A percentile compares a stretch with the other conserved stretches of the same genome.
These are phyloP conservation scores for Sesia apiformis DNA, from an alignment of 2,888 invertebrate genomes.

Conservation along the genomic window DNA sequence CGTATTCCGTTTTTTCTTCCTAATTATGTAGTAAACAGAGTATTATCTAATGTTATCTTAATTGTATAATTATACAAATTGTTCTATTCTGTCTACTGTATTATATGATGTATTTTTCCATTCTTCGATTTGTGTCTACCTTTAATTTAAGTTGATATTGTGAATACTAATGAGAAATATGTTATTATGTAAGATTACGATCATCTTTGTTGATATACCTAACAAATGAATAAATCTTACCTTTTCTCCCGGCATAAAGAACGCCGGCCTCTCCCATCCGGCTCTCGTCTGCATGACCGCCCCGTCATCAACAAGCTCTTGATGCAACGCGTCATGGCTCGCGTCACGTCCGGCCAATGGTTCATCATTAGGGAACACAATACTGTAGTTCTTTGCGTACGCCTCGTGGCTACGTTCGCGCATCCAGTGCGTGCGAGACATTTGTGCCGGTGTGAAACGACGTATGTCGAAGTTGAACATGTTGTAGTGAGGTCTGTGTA, in stretches of 20 bases:
- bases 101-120: too few species aligned
- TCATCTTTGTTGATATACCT: too few species aligned
- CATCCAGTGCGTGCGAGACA: conserved; percentile 82
- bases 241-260: conserved; percentile 76
- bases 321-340: conserved; percentile 59
- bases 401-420: conserved; percentile 90
- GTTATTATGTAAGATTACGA: too few species aligned
- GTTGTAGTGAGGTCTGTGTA: conserved; percentile 81
- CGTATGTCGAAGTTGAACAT: conserved; percentile 92
- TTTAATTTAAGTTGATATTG: too few species aligned
- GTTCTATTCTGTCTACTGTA: too few species aligned
- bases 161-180: too few species aligned
- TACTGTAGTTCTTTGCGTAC: conserved; percentile 88
- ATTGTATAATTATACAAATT: too few species aligned
- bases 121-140: too few species aligned
- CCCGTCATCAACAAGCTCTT: conserved; percentile 81
- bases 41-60: too few species aligned
- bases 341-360: conserved; percentile 83
- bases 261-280: conserved; percentile 93
- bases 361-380: conserved; percentile 88
- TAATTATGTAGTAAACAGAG: too few species aligned
- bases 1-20: too few species aligned
- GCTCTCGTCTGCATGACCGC: conserved; percentile 92
- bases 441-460: conserved; percentile 84
- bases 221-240: conserved; percentile 13